Base-by-base conservation (phyloP, 2,888 invertebrate species). In the Amphipoea oculea region DNA sequence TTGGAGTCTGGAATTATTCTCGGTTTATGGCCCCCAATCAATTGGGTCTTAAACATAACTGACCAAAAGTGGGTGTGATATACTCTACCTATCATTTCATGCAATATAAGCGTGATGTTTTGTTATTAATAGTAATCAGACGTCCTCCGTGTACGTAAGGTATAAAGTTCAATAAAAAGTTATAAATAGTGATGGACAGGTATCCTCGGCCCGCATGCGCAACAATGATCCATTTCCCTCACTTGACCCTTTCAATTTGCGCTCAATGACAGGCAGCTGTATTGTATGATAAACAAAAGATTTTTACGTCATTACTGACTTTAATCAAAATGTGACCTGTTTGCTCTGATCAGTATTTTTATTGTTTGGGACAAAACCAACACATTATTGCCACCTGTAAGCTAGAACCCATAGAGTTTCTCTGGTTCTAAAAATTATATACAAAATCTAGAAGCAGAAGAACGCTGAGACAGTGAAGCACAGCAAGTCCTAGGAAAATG, bases 231-330 rank as follows among this genome's bases (percentile, higher is more conserved):
- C 86, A 82, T 82, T 84, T 84, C 86, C 83, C 68, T 82, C 78
- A 74, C 86, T 75, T 84, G 78, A 86, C 83, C 84, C 74, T 66
- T 84, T 66, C 78, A 86, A 84, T 82, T 86, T 82, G 83, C 83
- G 57, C 65, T 75, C 74, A 82, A 67, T 76, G 48, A 54, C 78
- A 40, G 68, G 11, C 14, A 51, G 62, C 69, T 70, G 70, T 60
- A 65, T 71, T 76, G 80, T 74, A 20, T 73, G 63, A 66, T 65
- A 74, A 84, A 29, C 23, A 57, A 14, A 62, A 45, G 20, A 72
- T 57, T 63, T 62, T 73, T 40, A 23, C 48, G 62, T 36, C 6
- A 68, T 62, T 65, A 60, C 20, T 63, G 4, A 4, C 23, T 48
- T 54, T 54, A 40, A 29, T 54, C 1, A 20, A 77, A 67, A 36